Conservation (phyloP, 2,113 vertebrate species). For the Hippoglossus stenolepis region DNA sequence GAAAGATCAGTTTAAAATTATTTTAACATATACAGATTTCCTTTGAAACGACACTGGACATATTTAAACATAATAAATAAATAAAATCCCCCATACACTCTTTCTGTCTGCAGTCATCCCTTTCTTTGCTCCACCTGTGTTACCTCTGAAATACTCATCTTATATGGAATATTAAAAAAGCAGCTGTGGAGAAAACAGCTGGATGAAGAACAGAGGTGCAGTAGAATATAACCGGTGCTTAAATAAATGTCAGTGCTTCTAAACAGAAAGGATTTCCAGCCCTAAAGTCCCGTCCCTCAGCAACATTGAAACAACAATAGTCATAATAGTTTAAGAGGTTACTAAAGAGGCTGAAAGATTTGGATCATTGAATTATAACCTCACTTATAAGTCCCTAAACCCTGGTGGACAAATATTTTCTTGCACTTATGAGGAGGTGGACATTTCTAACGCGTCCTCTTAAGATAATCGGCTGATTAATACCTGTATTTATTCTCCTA, state of each 20-base stretch:
- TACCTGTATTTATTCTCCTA: conserved; percentile 6
- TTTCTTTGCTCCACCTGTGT: neutral
- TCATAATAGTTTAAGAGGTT: conserved; percentile 37
- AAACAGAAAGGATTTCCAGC: conserved; percentile 46
- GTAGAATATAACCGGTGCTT: conserved; percentile 14
- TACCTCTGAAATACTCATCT: conserved; percentile 14
- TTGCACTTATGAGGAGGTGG: neutral
- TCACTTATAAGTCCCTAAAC: neutral
- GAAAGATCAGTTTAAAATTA: conserved; percentile 13
- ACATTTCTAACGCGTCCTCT: neutral
- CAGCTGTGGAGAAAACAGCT: conserved; percentile 44
- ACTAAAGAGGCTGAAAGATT: conserved; percentile 17
- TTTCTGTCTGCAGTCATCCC: neutral
- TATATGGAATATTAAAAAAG: conserved; percentile 6
- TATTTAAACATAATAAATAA: neutral
- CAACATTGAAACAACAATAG: conserved; percentile 42
- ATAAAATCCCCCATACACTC: conserved; percentile 1
- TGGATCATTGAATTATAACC: conserved; percentile 15
- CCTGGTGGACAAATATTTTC: conserved; percentile 2
- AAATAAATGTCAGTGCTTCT: conserved; percentile 60
- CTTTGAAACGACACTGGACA: conserved; percentile 14
- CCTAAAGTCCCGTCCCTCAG: neutral
- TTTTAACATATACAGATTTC: conserved; percentile 46
- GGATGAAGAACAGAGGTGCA: conserved; percentile 32
- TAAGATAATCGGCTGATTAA: conserved; percentile 1